Base-by-base conservation (phyloP, 2,797 vertebrate species). In the Thalassophryne amazonica region DNA sequence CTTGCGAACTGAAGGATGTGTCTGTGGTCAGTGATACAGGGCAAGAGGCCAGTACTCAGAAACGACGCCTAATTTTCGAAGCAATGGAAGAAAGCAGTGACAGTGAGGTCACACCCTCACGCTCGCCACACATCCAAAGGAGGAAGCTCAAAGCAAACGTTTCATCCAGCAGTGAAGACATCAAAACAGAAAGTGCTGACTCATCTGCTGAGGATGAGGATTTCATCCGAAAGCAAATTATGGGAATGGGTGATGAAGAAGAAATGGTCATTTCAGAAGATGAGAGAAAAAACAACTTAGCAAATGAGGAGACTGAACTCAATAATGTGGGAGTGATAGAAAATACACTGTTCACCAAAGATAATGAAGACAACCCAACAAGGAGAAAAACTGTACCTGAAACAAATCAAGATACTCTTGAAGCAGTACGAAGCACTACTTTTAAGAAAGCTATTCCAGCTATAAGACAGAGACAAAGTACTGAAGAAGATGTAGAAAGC, bases 141-240 rank as follows among this genome's bases (percentile, higher is more conserved):
- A 93, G 87, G 82, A 89, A 78, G 56, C 61, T 86, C 21, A 88
- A 91, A 69, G 47, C 91, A 7, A 92, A 88, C 51, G 64, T 90
- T 54, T 94, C 95, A 28, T 96, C 95, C 4, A 95, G 94, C 73
- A 97, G 94, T 61, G 95, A 98, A 34, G 95, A 98, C 2, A 89
- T 92, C 48, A 95, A 95, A 85, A 90, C 83, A 38, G 94, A 95
- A 41, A 94, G 94, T 22, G 93, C 92, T 46, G 93, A 93, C 47
- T 96, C 94, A 24, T 94, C 93, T 4, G 86, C 88, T 14, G 95
- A 97, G 35, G 95, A 97, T 37, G 95, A 98, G 79, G 96, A 96
- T 36, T 95, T 96, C 39, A 94, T 98, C 49, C 88, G 94, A 18
- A 94, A 90, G 53, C 95, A 98, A 59, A 94, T 97, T 55, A 91